Conservation (phyloP, 2,113 vertebrate genomes). For the Himantopus leucocephalus region DNA sequence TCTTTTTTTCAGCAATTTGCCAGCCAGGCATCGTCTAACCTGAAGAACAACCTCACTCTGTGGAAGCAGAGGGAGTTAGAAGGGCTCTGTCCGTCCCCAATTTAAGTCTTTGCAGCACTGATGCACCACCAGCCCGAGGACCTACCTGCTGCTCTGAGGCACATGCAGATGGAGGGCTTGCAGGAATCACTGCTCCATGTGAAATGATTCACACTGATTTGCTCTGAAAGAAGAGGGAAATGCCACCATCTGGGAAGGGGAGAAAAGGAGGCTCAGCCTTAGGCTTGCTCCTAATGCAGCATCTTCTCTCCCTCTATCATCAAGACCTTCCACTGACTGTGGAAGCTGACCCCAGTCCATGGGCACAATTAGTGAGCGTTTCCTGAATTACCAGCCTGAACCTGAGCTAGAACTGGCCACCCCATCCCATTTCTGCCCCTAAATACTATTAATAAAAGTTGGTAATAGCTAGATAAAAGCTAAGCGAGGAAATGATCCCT, state of each 20-base stretch:
- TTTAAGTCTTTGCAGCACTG: background rate
- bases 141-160: background rate
- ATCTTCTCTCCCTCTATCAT: background rate
- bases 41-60: background rate
- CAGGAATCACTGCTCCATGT: background rate
- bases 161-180: background rate
- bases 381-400: background rate
- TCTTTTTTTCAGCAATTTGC: background rate
- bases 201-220: background rate
- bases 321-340: background rate
- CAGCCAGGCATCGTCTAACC: background rate
- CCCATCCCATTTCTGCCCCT: background rate
- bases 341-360: background rate
- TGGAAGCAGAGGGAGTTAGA: background rate
- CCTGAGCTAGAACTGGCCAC: background rate
- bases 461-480: background rate
- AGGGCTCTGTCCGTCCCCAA: background rate
- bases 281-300: background rate
- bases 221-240: background rate
- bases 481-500: background rate
- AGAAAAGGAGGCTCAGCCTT: background rate
- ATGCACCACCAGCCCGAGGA: background rate
- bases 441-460: background rate
- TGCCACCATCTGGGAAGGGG: background rate
- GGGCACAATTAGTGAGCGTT: background rate